Evolutionary conservation across 2,888 invertebrate species (phyloP), one percentile per base, ranked within the genome.

Genomic region (Zhuqinia jingwanae): DNA sequence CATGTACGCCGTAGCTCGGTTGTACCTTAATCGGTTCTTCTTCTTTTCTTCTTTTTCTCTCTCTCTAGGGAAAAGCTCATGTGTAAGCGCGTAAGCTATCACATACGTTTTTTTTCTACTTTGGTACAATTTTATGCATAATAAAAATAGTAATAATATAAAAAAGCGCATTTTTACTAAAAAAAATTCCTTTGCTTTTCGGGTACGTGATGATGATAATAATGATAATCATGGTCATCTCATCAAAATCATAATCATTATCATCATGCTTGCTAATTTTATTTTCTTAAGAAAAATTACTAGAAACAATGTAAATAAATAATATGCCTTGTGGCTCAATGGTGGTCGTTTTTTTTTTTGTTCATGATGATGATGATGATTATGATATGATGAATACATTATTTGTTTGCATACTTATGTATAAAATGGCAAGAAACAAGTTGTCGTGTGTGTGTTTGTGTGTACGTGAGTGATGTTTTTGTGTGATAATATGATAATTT

Each of bases 381-480:
- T 13, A 47, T 68, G 20, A 68, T n/a, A n/a, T 45, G 30, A 30
- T 50, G 50, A 50, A 13, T 13, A 6, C n/a, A n/a, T 68, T 10
- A 68, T 36, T 6, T 20, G 30, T 13, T 25, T 22, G 36, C 15
- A 65, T 47, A 47, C 36, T 70, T n/a, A n/a, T n/a, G n/a, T n/a
- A n/a, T n/a, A n/a, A 22, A 70, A 70, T 50, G 73, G 47, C 27
- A 30, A 75, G 65, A 50, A 65, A 79, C 42, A 25, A 47, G 25
- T 63, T 25, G 65, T 47, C 60, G 60, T 76, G 77, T 25, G 65
- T 79, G n/a, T n/a, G n/a, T n/a, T n/a, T n/a, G n/a, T 36, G 81
- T 63, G 75, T 83, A 83, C 83, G 83, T 83, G 83, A 83, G 83
- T 76, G 76, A 60, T 83, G 65, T 65, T 75, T 30, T 60, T 36